These are phyloP conservation scores for Lampris megalopsis DNA, from an alignment of 2,113 vertebrate genomes.

Conservation along the genomic window DNA sequence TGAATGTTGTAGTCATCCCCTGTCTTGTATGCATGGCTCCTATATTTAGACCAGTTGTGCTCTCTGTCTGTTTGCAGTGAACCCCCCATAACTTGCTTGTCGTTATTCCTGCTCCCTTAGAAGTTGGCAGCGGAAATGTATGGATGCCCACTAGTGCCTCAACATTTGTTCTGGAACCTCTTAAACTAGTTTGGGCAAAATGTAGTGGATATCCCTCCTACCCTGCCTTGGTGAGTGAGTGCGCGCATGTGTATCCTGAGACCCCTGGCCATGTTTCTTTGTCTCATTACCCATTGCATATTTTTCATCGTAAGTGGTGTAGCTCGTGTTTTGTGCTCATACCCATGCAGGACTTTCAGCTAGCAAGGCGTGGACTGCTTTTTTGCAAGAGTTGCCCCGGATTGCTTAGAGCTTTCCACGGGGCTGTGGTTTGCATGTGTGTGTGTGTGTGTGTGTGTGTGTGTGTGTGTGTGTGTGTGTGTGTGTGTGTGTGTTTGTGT, in stretches of 20 bases:
- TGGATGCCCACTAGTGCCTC: slow-evolving; percentile 93
- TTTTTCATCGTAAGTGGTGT: slow-evolving; percentile 70
- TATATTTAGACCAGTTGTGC: slow-evolving; percentile 42
- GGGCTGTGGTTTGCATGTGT: slow-evolving; percentile 46
- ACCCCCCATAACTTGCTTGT: slow-evolving; percentile 79
- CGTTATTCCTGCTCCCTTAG: slow-evolving; percentile 83
- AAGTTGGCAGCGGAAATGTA: slow-evolving; percentile 91
- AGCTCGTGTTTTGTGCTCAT: slow-evolving; percentile 71
- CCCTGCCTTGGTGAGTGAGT: slow-evolving; percentile 94
- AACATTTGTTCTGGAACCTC: slow-evolving; percentile 92
- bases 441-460: slow-evolving; percentile 21
- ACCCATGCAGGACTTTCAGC: slow-evolving; percentile 46
- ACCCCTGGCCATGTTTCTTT: slow-evolving; percentile 51
- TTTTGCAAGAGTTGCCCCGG: slow-evolving; percentile 29
- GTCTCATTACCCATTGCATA: slow-evolving; percentile 67
- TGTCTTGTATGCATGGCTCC: slow-evolving; percentile 27
- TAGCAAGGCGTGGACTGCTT: slow-evolving; percentile 40
- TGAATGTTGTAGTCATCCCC: slow-evolving; percentile 16
- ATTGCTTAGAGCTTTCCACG: slow-evolving; percentile 26
- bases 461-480: no score
- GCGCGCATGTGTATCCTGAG: slow-evolving; percentile 61
- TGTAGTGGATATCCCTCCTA: slow-evolving; percentile 97
- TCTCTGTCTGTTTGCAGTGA: slow-evolving; percentile 74
- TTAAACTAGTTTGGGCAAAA: slow-evolving; percentile 98
- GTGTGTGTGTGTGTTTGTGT: not conserved